phyloP scores from a whole-genome alignment of 2,113 vertebrate genomes.

The Zosterops lateralis region DNA sequence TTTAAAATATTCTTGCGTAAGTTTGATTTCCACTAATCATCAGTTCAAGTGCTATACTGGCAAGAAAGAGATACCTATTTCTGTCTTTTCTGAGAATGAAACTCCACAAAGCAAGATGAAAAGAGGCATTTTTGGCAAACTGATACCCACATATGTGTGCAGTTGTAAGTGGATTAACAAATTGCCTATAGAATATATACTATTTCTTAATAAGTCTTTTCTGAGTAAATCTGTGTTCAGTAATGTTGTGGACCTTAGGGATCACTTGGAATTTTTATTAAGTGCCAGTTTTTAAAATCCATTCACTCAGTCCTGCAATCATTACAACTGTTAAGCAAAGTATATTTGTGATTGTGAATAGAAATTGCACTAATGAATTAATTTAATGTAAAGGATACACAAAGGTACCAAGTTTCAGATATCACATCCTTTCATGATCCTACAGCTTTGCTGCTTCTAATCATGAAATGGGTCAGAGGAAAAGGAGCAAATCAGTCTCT shows the following conservation, averaged over 20 bases:
- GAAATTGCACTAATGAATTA: not conserved
- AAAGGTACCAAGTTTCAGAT: not conserved
- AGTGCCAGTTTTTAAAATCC: not conserved
- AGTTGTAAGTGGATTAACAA: slow-evolving; percentile 26
- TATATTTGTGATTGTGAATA: slow-evolving; percentile 18
- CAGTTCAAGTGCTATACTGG: not conserved
- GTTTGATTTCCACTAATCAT: slow-evolving; percentile 35
- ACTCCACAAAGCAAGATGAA: not conserved
- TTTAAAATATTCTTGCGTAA: slow-evolving; percentile 34
- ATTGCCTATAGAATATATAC: not conserved
- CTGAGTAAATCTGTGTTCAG: not conserved
- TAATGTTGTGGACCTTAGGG: not conserved
- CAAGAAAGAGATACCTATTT: slow-evolving; percentile 7
- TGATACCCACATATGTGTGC: not conserved
- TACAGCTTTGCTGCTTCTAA: not conserved
- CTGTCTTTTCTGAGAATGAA: slow-evolving; percentile 13
- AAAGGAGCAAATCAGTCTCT: slow-evolving; percentile 29
- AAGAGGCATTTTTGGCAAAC: slow-evolving; percentile 13
- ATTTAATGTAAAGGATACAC: not conserved
- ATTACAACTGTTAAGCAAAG: not conserved
- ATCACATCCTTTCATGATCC: not conserved
- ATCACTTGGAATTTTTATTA: slow-evolving; percentile 8
- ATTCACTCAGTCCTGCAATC: not conserved
- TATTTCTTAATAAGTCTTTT: not conserved
- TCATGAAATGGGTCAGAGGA: not conserved